These are phyloP conservation scores for Micromesistius poutassou DNA, from an alignment of 2,797 vertebrate genomes.

Conservation along the genomic window DNA sequence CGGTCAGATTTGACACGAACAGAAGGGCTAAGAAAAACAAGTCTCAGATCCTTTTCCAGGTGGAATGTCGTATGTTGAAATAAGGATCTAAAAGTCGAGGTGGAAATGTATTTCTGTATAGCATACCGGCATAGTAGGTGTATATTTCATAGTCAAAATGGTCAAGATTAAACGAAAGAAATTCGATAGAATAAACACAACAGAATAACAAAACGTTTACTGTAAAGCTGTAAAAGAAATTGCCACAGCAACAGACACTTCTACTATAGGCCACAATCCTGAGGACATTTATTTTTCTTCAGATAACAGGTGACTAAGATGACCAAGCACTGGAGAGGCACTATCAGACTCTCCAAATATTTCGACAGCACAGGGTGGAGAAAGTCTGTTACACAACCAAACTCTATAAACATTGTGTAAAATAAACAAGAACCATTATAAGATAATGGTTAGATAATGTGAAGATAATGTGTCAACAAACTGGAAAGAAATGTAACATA, in stretches of 20 bases:
- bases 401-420: constrained; percentile 5
- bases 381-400: background rate
- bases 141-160: background rate
- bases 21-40: no score
- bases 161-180: background rate
- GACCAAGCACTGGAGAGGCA: background rate
- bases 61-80: no score
- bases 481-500: background rate
- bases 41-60: no score
- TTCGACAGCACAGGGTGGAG: background rate
- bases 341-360: background rate
- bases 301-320: background rate
- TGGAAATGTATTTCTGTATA: background rate
- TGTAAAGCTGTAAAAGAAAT: background rate
- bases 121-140: background rate
- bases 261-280: background rate
- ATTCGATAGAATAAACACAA: background rate
- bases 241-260: background rate
- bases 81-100: background rate
- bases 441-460: no score
- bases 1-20: no score
- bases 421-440: constrained; percentile 8
- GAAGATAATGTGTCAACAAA: background rate
- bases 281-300: background rate
- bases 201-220: background rate